Percentiles rank a stretch among this genome's conserved stretches.
Evolutionary conservation across 2,113 vertebrate species (phyloP).

Genomic region (Amblyornis subalaris): DNA sequence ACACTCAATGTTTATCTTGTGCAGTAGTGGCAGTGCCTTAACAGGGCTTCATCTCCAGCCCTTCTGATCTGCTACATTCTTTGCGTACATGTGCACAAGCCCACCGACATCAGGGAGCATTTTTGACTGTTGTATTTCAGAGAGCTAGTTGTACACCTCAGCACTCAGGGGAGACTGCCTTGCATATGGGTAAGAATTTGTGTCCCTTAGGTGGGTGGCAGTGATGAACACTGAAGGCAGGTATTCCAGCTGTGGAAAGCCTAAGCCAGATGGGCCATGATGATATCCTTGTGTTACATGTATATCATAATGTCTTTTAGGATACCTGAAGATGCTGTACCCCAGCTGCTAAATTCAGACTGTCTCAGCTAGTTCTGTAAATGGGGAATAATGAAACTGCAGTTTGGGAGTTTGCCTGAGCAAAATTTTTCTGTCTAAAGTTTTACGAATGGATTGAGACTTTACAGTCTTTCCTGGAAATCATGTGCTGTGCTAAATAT

Average conservation of each 20-base stretch:
- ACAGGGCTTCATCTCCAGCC: not conserved
- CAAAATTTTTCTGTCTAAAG: not conserved
- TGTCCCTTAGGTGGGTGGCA: not conserved
- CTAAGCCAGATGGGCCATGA: not conserved
- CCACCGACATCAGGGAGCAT: fast-evolving
- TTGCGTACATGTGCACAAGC: not conserved
- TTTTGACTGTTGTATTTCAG: not conserved
- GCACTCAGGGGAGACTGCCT: not conserved
- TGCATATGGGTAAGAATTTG: not conserved
- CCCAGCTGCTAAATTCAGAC: not conserved
- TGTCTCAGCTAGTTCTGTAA: not conserved
- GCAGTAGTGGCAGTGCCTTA: not conserved
- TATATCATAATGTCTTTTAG: not conserved
- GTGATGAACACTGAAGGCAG: not conserved
- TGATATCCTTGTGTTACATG: not conserved
- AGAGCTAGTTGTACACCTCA: not conserved
- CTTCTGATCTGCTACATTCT: not conserved
- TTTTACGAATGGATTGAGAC: not conserved
- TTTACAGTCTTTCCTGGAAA: not conserved
- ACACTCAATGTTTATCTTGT: not conserved
- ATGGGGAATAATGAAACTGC: not conserved
- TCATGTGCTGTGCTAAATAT: not conserved
- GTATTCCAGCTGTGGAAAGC: not conserved
- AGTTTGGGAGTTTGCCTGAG: not conserved
- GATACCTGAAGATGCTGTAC: not conserved